phyloP scores from a whole-genome alignment of 2,113 vertebrate species.

The Phrynosoma platyrhinos region DNA sequence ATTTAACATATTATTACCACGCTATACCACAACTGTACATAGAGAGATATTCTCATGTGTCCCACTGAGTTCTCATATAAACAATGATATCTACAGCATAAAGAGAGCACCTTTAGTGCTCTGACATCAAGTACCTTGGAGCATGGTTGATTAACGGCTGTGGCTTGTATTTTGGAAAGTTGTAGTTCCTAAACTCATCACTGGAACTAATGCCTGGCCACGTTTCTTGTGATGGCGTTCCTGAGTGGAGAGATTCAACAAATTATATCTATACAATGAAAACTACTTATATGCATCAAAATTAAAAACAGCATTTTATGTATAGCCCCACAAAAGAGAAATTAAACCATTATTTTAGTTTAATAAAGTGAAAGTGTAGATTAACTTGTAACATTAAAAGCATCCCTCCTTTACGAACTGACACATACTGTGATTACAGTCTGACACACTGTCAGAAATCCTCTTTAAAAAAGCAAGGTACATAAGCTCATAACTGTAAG shows the following conservation, averaged over 20 bases:
- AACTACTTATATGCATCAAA: constrained; percentile 19
- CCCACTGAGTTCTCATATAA: neutral
- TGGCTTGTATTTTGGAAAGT: constrained; percentile 96
- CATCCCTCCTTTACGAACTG: neutral
- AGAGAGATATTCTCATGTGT: constrained; percentile 1
- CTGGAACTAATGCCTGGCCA: constrained; percentile 95
- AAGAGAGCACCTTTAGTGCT: constrained; percentile 15
- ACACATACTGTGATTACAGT: neutral
- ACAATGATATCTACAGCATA: neutral
- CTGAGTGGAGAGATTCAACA: constrained; percentile 74
- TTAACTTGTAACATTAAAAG: constrained; percentile 11
- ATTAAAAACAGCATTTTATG: constrained; percentile 3
- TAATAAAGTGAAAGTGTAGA: neutral
- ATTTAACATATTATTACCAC: neutral
- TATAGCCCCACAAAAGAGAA: constrained; percentile 10
- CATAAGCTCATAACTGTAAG: constrained; percentile 5
- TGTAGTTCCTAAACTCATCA: constrained; percentile 98
- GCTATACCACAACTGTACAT: neutral
- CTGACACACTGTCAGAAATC: neutral
- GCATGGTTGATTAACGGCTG: constrained; percentile 96
- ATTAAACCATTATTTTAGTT: neutral
- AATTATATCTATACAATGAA: constrained; percentile 23
- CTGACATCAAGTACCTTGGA: constrained; percentile 85
- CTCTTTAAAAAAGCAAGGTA: constrained; percentile 18
- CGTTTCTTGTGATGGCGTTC: constrained; percentile 94